phyloP scores from a whole-genome alignment of 2,888 invertebrate genomes.

The Sarcophaga subvicina region DNA sequence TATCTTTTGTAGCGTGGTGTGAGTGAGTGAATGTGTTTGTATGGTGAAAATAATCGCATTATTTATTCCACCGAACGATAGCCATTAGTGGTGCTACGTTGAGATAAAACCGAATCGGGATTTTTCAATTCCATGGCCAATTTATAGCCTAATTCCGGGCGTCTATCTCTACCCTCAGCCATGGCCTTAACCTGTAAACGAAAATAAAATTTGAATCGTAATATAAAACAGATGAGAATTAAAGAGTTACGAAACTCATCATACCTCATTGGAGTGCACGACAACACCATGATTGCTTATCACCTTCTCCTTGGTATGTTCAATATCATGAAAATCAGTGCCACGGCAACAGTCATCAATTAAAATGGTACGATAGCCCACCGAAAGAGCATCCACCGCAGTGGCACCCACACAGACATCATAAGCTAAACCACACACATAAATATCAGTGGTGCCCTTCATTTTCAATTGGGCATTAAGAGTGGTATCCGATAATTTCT shows the following conservation, averaged over 20 bases:
- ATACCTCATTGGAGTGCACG: constrained; percentile 88
- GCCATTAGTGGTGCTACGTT: constrained; percentile 74
- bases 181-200: constrained; percentile 88
- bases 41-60: neutral
- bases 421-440: constrained; percentile 96
- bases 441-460: constrained; percentile 94
- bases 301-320: constrained; percentile 90
- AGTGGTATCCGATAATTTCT: constrained; percentile 93
- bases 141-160: constrained; percentile 94
- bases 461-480: constrained; percentile 90
- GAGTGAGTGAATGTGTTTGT: neutral
- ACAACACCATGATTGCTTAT: constrained; percentile 90
- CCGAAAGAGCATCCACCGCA: constrained; percentile 93
- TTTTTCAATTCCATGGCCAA: constrained; percentile 91
- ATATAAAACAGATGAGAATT: no score
- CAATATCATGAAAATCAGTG: constrained; percentile 92
- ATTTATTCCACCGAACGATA: constrained; percentile 74
- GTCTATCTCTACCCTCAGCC: constrained; percentile 93
- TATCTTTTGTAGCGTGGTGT: neutral
- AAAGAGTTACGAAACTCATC: neutral
- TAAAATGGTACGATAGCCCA: constrained; percentile 94
- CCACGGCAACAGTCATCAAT: constrained; percentile 96
- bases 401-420: constrained; percentile 98
- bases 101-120: constrained; percentile 82
- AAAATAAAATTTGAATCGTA: neutral